phyloP scores from a whole-genome alignment of 2,113 vertebrate genomes.

The Nicator chloris region DNA sequence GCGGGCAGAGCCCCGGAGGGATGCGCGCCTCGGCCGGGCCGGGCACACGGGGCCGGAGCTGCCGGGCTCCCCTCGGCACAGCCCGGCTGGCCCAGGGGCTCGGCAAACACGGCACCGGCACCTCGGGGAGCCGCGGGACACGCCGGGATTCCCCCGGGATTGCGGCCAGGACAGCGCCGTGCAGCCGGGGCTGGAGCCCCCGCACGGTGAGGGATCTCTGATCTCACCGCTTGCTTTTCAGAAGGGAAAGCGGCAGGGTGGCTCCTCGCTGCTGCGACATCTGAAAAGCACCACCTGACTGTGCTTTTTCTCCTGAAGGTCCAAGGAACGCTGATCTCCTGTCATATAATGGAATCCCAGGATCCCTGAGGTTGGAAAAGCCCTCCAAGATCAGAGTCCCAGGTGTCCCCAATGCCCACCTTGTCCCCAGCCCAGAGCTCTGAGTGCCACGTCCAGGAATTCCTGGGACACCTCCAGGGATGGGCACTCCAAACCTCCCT shows the following conservation, averaged over 20 bases:
- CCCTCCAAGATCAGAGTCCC: neutral
- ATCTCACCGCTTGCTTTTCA: too few species aligned
- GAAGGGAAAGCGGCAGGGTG: neutral
- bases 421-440: neutral
- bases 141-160: neutral
- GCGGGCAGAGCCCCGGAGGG: too few species aligned
- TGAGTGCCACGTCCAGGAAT: neutral
- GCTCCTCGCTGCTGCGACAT: neutral
- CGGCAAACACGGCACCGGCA: neutral
- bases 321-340: neutral
- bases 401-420: fast-evolving
- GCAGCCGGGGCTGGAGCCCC: neutral
- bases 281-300: neutral
- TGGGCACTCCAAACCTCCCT: neutral
- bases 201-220: neutral
- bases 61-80: neutral
- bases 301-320: neutral
- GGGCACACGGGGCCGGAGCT: too few species aligned
- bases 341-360: fast-evolving
- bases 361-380: neutral
- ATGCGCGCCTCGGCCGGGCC: too few species aligned
- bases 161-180: neutral
- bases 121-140: neutral
- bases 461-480: neutral
- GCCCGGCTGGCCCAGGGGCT: neutral